Conservation (phyloP, 2,113 vertebrate genomes). For the Paradoxurus hermaphroditus region DNA sequence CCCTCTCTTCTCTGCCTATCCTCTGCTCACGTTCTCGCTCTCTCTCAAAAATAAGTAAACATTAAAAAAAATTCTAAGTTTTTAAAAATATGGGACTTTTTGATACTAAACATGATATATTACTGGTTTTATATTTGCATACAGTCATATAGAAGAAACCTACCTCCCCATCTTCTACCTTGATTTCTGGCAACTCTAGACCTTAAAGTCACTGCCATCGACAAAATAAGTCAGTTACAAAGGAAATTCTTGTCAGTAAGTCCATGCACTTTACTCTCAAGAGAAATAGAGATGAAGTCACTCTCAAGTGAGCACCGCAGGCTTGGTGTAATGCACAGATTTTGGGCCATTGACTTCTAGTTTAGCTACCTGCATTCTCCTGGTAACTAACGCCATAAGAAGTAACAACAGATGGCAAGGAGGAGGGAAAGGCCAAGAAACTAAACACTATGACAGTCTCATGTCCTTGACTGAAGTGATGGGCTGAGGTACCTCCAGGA, state of each 20-base stretch:
- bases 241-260: not conserved
- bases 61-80: no score
- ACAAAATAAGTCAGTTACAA: not conserved
- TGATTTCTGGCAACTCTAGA: not conserved
- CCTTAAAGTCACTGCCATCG: not conserved
- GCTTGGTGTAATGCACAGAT: not conserved
- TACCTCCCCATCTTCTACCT: not conserved
- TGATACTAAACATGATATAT: not conserved
- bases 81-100: not conserved
- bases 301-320: not conserved
- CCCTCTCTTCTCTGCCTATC: no score
- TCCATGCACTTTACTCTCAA: not conserved
- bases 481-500: not conserved
- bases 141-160: not conserved
- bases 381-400: not conserved
- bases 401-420: slow-evolving; percentile 16
- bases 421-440: not conserved
- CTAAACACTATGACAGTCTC: not conserved
- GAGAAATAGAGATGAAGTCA: not conserved
- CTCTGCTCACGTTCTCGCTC: no score
- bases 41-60: no score
- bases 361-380: not conserved
- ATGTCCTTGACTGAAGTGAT: not conserved
- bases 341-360: not conserved
- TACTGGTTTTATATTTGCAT: not conserved